phyloP scores from a whole-genome alignment of 1,140 invertebrate genomes.

The Achatina immaculata region DNA sequence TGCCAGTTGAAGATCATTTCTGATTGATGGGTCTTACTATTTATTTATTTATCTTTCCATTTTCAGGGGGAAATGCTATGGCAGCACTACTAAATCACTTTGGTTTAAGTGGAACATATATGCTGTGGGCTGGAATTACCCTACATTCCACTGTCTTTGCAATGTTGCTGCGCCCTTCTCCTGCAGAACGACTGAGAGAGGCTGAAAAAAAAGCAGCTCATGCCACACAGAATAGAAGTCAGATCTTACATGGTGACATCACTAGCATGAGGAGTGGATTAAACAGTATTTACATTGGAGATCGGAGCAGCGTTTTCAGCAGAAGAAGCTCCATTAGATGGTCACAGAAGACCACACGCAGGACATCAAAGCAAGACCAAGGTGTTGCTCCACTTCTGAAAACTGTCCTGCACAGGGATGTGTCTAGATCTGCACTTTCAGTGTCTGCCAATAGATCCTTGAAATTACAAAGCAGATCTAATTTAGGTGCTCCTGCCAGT shows the following conservation, averaged over 20 bases:
- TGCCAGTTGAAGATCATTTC: too few species aligned
- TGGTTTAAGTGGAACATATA: conserved; percentile 29
- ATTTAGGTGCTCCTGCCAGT: neutral
- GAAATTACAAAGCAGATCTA: neutral
- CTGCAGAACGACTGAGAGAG: conserved; percentile 12
- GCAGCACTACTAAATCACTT: neutral
- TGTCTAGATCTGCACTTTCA: conserved; percentile 17
- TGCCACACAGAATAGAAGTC: neutral
- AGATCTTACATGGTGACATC: neutral
- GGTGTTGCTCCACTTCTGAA: conserved; percentile 19
- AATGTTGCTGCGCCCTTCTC: conserved; percentile 25
- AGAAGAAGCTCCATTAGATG: neutral
- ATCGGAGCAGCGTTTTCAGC: neutral
- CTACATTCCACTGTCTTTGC: conserved; percentile 9
- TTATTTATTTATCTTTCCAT: neutral
- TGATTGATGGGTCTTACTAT: too few species aligned
- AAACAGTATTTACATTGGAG: conserved; percentile 28
- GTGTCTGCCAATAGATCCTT: neutral
- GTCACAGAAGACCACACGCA: neutral
- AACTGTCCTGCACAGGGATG: conserved; percentile 27
- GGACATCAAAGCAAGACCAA: neutral
- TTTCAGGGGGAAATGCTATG: conserved; percentile 22
- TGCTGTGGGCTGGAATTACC: conserved; percentile 20
- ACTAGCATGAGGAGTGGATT: conserved; percentile 27
- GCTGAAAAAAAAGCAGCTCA: neutral